Percentiles rank a stretch among this genome's conserved stretches.
Evolutionary conservation across 2,797 vertebrate genomes (phyloP).

Genomic region (Trematomus bernacchii): DNA sequence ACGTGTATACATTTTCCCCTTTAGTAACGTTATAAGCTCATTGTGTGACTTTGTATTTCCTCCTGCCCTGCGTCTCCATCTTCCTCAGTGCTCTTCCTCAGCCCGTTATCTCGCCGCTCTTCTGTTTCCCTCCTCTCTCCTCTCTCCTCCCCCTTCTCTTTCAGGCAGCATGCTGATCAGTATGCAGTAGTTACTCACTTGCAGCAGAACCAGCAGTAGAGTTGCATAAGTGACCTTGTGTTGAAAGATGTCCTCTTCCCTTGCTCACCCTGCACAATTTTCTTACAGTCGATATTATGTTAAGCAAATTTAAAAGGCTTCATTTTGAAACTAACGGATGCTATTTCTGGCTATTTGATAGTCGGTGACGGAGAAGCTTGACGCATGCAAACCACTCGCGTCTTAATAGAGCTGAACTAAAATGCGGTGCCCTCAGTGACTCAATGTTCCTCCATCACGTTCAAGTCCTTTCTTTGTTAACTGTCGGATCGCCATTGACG

Average conservation of each 20-base stretch:
- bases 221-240: conserved; percentile 92
- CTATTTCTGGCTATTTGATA: conserved; percentile 11
- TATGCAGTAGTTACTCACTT: conserved; percentile 90
- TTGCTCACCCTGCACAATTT: conserved; percentile 30
- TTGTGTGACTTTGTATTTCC: not conserved
- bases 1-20: not conserved
- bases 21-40: not conserved
- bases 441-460: conserved; percentile 19
- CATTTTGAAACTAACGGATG: conserved; percentile 5
- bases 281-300: conserved; percentile 10
- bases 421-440: conserved; percentile 8
- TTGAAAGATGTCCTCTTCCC: conserved; percentile 54
- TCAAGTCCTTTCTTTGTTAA: conserved; percentile 10
- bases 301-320: not conserved
- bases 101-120: conserved; percentile 15
- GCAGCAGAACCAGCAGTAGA: conserved; percentile 88
- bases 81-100: conserved; percentile 17
- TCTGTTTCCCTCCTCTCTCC: conserved; percentile 7
- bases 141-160: conserved; percentile 22
- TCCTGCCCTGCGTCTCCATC: conserved; percentile 16
- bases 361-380: not conserved
- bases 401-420: conserved; percentile 12
- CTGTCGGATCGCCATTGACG: conserved; percentile 5
- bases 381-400: not conserved
- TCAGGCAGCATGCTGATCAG: conserved; percentile 83